phyloP scores from a whole-genome alignment of 23 tunicate species.

The Diplosoma virens region DNA sequence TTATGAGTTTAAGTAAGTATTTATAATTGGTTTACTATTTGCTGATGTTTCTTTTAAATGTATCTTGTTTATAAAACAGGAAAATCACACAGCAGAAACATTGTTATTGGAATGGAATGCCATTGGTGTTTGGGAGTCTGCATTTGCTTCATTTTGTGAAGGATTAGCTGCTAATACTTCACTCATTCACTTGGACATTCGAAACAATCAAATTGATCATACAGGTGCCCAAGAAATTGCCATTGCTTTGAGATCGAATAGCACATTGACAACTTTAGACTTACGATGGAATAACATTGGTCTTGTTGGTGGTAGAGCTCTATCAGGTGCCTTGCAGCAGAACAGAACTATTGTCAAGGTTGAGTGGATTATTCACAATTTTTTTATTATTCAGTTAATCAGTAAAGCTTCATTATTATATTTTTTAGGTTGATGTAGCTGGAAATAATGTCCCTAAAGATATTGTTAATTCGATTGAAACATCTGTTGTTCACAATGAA shows the following conservation, averaged over 20 bases:
- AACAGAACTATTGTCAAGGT: constrained; percentile 42
- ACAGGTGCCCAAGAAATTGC: constrained; percentile 68
- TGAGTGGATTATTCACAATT: no score
- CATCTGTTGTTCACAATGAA: constrained; percentile 51
- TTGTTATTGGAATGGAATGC: constrained; percentile 78
- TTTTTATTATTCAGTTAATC: no score
- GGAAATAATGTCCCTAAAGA: constrained; percentile 70
- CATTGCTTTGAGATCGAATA: constrained; percentile 46
- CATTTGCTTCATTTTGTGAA: constrained; percentile 71
- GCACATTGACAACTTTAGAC: constrained; percentile 42
- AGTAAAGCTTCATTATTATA: no score
- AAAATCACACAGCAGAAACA: constrained; percentile 61
- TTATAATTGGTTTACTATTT: no score
- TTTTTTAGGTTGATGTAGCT: constrained; percentile 43
- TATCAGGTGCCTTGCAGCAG: constrained; percentile 54
- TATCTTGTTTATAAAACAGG: constrained; percentile 21
- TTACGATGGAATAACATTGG: constrained; percentile 88
- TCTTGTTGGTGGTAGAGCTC: constrained; percentile 65
- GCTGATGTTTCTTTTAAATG: no score
- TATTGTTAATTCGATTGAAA: constrained; percentile 49
- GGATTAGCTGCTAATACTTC: constrained; percentile 67
- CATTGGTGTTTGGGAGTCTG: constrained; percentile 73
- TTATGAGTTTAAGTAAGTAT: no score
- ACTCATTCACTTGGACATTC: constrained; percentile 49
- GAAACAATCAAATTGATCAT: constrained; percentile 85